Conservation (phyloP, 2,113 vertebrate genomes). For the Hemichromis elongatus region DNA sequence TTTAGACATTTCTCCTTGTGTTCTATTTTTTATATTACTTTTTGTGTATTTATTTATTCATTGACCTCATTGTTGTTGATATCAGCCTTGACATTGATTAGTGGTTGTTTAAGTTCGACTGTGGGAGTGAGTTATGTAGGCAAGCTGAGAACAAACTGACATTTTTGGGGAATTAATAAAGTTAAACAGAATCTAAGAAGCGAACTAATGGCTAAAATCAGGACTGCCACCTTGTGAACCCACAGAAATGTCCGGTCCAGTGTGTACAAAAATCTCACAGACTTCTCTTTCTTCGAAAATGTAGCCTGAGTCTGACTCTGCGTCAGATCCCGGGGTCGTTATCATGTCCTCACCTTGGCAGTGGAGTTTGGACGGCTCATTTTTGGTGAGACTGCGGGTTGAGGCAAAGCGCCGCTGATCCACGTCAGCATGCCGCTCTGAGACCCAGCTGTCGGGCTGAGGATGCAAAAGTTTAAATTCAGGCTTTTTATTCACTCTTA, state of each 20-base stretch:
- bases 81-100: background rate
- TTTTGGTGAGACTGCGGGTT: slow-evolving; percentile 38
- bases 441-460: background rate
- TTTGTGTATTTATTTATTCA: background rate
- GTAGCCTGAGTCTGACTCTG: background rate
- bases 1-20: background rate
- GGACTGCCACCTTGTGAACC: background rate
- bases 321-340: background rate
- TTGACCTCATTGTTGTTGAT: background rate
- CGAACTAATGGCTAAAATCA: background rate
- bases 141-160: fast-evolving
- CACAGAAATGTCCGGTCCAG: background rate
- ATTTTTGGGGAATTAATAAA: background rate
- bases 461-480: background rate
- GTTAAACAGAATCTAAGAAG: background rate
- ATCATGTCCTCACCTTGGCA: slow-evolving; percentile 20
- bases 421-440: slow-evolving; percentile 55
- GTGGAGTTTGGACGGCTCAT: slow-evolving; percentile 2
- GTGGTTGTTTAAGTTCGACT: background rate
- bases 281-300: background rate
- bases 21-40: background rate
- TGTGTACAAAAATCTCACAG: fast-evolving
- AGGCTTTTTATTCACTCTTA: background rate
- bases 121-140: background rate
- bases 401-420: slow-evolving; percentile 67